Conservation (phyloP, 2,113 vertebrate genomes). For the Narcine bancroftii region DNA sequence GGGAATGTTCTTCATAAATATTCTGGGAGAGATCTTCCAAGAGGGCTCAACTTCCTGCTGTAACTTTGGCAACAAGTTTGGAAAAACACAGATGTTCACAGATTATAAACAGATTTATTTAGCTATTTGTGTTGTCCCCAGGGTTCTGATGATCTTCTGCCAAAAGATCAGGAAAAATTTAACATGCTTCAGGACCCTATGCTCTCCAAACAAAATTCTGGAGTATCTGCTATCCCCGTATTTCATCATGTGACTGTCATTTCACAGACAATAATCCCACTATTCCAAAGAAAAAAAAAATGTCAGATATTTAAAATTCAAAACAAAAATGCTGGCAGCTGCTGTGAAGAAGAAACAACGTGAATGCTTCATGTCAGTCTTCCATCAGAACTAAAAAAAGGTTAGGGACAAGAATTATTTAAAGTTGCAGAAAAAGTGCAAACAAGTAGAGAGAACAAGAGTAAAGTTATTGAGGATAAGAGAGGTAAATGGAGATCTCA, state of each 20-base stretch:
- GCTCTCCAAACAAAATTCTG: background rate
- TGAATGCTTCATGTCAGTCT: no score
- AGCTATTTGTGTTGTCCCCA: background rate
- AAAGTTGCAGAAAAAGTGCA: no score
- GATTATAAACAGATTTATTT: background rate
- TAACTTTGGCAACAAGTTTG: background rate
- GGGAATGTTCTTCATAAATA: background rate
- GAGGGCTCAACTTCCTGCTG: background rate
- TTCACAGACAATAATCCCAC: background rate
- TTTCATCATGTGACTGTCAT: background rate
- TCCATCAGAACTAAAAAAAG: no score
- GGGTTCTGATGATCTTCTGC: background rate
- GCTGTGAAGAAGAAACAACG: no score
- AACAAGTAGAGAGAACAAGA: no score
- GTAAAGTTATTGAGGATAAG: no score
- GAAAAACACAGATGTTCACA: no score
- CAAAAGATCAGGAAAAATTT: background rate
- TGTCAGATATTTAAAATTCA: no score
- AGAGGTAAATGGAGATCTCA: no score
- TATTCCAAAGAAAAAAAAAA: no score
- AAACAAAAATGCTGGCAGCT: no score
- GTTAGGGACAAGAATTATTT: no score
- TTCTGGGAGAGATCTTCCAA: background rate
- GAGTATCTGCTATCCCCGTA: background rate
- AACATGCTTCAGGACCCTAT: background rate